Conservation (phyloP, 2,888 invertebrate species). For the Erynnis tages region DNA sequence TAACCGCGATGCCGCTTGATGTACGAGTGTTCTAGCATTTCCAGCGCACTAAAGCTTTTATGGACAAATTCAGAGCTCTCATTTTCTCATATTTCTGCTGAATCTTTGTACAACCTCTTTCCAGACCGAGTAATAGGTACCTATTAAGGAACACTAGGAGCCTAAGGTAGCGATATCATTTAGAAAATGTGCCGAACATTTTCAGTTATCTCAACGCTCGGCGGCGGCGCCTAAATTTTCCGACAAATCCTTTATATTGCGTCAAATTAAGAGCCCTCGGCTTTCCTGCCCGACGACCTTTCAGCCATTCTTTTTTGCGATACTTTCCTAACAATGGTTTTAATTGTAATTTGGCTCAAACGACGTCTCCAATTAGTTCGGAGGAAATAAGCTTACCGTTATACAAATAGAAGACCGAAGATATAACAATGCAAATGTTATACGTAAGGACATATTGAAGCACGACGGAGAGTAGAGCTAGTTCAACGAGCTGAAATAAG, state of each 20-base stretch:
- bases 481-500: slow-evolving; percentile 9
- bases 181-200: slow-evolving; percentile 30
- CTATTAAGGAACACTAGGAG: too few species aligned
- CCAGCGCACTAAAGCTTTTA: slow-evolving; percentile 8
- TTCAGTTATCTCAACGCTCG: slow-evolving; percentile 22
- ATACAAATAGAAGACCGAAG: not conserved
- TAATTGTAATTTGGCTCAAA: slow-evolving; percentile 1
- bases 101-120: slow-evolving; percentile 17
- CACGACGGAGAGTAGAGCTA: not conserved
- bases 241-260: slow-evolving; percentile 22
- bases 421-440: too few species aligned
- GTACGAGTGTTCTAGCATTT: not conserved
- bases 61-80: slow-evolving; percentile 16
- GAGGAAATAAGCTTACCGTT: not conserved
- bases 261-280: slow-evolving; percentile 11
- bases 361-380: not conserved
- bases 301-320: slow-evolving; percentile 3
- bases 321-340: not conserved
- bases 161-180: slow-evolving; percentile 20
- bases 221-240: slow-evolving; percentile 4
- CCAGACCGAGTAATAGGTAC: slow-evolving; percentile 12
- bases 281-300: slow-evolving; percentile 14
- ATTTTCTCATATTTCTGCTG: slow-evolving; percentile 8
- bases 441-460: not conserved
- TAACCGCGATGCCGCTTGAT: not conserved